phyloP scores from a whole-genome alignment of 2,888 invertebrate genomes.

The Acleris emargana region DNA sequence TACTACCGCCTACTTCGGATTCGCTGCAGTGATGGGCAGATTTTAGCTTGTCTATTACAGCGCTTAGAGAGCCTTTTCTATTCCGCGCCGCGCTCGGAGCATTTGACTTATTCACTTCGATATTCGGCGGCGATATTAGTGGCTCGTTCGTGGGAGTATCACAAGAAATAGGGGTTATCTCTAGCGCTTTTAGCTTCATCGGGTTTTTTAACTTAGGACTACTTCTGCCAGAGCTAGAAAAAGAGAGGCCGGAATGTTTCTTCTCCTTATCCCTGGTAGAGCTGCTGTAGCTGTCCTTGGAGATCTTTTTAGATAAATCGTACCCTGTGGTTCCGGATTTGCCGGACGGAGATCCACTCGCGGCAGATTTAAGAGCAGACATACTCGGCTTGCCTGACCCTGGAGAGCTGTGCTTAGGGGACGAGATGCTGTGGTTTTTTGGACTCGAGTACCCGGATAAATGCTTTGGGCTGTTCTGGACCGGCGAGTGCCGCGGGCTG shows the following conservation, averaged over 20 bases:
- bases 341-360: slow-evolving; percentile 87
- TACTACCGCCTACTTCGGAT: slow-evolving; percentile 70
- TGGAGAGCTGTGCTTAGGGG: slow-evolving; percentile 90
- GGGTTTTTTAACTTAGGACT: slow-evolving; percentile 88
- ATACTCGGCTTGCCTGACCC: slow-evolving; percentile 94
- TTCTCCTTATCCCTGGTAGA: slow-evolving; percentile 81
- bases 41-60: slow-evolving; percentile 94
- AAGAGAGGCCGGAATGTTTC: slow-evolving; percentile 78
- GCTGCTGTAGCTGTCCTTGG: slow-evolving; percentile 74
- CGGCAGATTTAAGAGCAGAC: slow-evolving; percentile 92
- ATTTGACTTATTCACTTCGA: slow-evolving; percentile 85
- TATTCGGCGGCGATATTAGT: slow-evolving; percentile 76
- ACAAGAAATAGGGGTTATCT: slow-evolving; percentile 83
- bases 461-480: slow-evolving; percentile 90
- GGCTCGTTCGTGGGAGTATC: slow-evolving; percentile 74
- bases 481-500: slow-evolving; percentile 91
- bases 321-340: slow-evolving; percentile 83
- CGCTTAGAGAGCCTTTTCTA: slow-evolving; percentile 90
- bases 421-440: slow-evolving; percentile 90
- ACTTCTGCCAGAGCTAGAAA: slow-evolving; percentile 82
- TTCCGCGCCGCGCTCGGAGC: slow-evolving; percentile 86
- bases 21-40: slow-evolving; percentile 88
- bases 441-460: slow-evolving; percentile 88
- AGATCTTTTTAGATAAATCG: slow-evolving; percentile 82
- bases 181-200: slow-evolving; percentile 87